phyloP scores from a whole-genome alignment of 2,888 invertebrate genomes.

The Tiliacea aurago region DNA sequence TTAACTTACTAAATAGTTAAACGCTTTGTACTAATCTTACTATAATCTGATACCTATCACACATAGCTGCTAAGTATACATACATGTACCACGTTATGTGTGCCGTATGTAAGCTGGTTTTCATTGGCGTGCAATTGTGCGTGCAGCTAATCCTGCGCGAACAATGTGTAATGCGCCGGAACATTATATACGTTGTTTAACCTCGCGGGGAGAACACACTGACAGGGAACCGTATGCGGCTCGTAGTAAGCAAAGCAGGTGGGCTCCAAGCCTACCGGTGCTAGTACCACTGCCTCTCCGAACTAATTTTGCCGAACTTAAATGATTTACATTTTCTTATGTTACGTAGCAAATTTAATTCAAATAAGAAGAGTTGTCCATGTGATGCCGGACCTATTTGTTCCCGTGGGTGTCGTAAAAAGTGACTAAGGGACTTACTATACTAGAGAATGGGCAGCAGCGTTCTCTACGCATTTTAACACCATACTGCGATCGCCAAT shows the following conservation, averaged over 20 bases:
- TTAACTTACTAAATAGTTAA: neutral
- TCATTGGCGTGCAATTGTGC: slow-evolving; percentile 34
- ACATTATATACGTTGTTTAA: slow-evolving; percentile 54
- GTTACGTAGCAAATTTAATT: neutral
- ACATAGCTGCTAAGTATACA: neutral
- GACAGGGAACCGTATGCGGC: no score
- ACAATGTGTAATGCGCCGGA: slow-evolving; percentile 61
- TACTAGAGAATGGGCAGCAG: no score
- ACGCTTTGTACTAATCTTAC: neutral
- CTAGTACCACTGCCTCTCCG: neutral
- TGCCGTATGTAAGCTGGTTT: neutral
- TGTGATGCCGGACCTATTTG: no score
- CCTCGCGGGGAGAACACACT: slow-evolving; percentile 11
- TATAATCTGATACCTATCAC: neutral
- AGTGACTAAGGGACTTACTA: no score
- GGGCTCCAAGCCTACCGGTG: neutral
- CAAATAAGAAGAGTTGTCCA: no score
- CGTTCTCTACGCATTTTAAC: no score
- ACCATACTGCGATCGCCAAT: no score
- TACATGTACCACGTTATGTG: neutral
- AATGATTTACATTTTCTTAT: neutral
- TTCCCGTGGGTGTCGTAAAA: no score
- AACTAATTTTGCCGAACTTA: no score
- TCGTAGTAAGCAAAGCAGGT: neutral
- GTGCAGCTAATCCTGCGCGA: slow-evolving; percentile 56